Evolutionary conservation across 2,888 invertebrate genomes (phyloP).

Genomic region (Agrochola lota): DNA sequence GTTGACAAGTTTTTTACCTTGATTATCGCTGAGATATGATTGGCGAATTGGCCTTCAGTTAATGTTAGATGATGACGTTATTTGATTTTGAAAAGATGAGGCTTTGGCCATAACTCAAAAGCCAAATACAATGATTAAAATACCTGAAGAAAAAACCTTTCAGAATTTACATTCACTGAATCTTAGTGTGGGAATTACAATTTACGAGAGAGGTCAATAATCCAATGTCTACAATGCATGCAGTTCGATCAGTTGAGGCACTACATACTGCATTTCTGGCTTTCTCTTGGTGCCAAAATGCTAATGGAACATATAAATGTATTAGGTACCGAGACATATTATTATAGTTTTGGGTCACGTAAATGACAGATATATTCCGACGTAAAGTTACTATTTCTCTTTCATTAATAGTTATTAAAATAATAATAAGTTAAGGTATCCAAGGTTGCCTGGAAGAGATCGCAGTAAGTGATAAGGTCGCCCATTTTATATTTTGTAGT

Average conservation of each 20-base stretch:
- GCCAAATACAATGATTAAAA: neutral
- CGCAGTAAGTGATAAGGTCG: too few relatives aligned
- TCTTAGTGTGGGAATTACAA: neutral
- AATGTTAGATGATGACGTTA: neutral
- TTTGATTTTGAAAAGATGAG: neutral
- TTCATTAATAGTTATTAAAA: neutral
- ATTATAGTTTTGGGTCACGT: conserved; percentile 27
- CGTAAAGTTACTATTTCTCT: neutral
- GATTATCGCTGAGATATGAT: neutral
- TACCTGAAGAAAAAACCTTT: too few relatives aligned
- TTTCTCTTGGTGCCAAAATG: conserved; percentile 45
- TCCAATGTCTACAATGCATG: conserved; percentile 9
- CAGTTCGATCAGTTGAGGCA: conserved; percentile 26
- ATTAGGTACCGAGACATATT: conserved; percentile 37
- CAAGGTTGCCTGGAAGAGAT: too few relatives aligned
- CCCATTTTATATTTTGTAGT: too few relatives aligned
- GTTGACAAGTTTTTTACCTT: neutral
- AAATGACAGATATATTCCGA: conserved; percentile 10
- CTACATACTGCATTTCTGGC: neutral
- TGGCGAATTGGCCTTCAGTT: neutral
- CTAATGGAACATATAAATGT: conserved; percentile 41
- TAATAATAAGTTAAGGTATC: too few relatives aligned
- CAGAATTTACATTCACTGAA: neutral
- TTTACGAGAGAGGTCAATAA: conserved; percentile 10
- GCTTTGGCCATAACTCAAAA: neutral